These are phyloP conservation scores for Eilema griseolum DNA, from an alignment of 2,888 invertebrate species.

Conservation along the genomic window DNA sequence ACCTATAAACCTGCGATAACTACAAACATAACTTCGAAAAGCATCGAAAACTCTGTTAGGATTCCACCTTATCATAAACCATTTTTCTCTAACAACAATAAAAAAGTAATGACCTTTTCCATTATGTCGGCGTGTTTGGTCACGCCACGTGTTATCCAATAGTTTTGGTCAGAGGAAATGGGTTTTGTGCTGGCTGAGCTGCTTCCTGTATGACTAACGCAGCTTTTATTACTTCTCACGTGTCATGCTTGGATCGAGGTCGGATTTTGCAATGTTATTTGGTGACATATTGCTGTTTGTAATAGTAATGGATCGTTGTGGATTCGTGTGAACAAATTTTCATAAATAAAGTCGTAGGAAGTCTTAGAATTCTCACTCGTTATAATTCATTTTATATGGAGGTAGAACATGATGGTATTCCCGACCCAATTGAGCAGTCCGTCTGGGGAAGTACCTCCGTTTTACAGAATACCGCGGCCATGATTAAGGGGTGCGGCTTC, in stretches of 20 bases:
- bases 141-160: slow-evolving; percentile 15
- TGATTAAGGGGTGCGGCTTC: too few species aligned
- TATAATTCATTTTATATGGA: too few species aligned
- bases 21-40: too few species aligned
- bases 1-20: too few species aligned
- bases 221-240: slow-evolving; percentile 27
- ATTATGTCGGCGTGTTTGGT: slow-evolving; percentile 20
- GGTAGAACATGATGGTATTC: too few species aligned
- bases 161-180: slow-evolving; percentile 34
- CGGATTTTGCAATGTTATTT: slow-evolving; percentile 1
- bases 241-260: slow-evolving; percentile 16
- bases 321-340: not conserved
- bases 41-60: not conserved
- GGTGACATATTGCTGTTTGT: not conserved
- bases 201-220: slow-evolving; percentile 42
- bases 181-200: slow-evolving; percentile 27
- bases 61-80: not conserved
- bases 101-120: slow-evolving; percentile 14
- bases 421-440: too few species aligned
- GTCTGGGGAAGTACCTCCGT: too few species aligned
- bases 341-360: not conserved
- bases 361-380: not conserved
- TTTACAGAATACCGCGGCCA: too few species aligned
- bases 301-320: not conserved
- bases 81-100: not conserved